phyloP scores from a whole-genome alignment of 2,113 vertebrate genomes.

The Leptodactylus fuscus region DNA sequence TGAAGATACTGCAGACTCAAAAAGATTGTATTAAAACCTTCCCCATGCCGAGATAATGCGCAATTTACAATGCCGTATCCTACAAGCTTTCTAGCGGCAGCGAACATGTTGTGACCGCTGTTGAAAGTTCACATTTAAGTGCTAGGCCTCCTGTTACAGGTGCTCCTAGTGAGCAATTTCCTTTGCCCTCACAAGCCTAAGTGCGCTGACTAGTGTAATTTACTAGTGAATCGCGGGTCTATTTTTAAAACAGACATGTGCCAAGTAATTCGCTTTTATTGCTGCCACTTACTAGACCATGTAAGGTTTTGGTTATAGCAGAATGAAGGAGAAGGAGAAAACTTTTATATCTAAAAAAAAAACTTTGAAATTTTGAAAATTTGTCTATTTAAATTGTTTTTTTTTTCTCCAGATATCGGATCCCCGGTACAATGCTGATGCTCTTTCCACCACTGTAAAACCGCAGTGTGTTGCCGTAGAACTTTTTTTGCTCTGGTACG shows the following conservation, averaged over 20 bases:
- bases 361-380: too few species aligned
- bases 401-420: too few species aligned
- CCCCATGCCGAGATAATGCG: constrained; percentile 39
- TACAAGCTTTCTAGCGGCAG: neutral
- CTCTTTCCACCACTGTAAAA: too few species aligned
- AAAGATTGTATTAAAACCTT: constrained; percentile 35
- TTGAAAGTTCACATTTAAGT: constrained; percentile 49
- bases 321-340: too few species aligned
- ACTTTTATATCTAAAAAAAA: too few species aligned
- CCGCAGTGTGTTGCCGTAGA: too few species aligned
- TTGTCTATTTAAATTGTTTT: too few species aligned
- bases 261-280: neutral
- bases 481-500: too few species aligned
- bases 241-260: constrained; percentile 27
- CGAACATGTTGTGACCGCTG: neutral
- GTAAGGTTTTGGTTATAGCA: too few species aligned
- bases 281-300: neutral
- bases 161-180: constrained; percentile 28
- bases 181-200: neutral
- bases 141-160: neutral
- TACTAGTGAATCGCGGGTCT: neutral
- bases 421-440: too few species aligned
- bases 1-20: constrained; percentile 4
- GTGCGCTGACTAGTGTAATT: neutral
- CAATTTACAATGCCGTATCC: constrained; percentile 15